Base-by-base conservation (phyloP, 2,797 vertebrate genomes). In the Sebastes baramenuke region DNA sequence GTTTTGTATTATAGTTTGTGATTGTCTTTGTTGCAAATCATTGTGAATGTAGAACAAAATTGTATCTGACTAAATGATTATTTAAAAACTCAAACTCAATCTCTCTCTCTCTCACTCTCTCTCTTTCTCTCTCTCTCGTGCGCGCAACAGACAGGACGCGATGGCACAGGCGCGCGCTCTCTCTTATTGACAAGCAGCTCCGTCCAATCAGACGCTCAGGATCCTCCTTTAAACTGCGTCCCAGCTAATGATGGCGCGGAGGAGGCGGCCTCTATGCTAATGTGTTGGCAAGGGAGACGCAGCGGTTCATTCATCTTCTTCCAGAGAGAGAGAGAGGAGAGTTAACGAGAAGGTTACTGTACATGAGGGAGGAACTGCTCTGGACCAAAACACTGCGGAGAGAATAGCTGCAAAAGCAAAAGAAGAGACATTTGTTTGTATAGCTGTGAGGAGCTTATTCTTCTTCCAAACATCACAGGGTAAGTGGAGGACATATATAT, bases 241-340 rank as follows among this genome's bases (percentile, higher is more conserved):
- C 36, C 2, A 4, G 49, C 95, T 69, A 95, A 94, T 93, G 25
- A 18, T 5, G 14, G 55, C 8, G 52, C n/a, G 52, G 25, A n/a
- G 75, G 67, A 56, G 94, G 94, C 83, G 90, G 82, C 1, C 6
- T 68, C 65, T 84, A 95, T 93, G 95, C 89, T 85, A 94, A 94
- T 94, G 80, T 91, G 88, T 94, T 95, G 94, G 94, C 93, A 92
- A 84, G 93, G 89, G 94, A 94, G 91, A 94, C 92, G 89, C 83
- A 92, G 91, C 89, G 92, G 93, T 95, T 93, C 95, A 95, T 96
- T 96, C 95, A 95, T 94, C 92, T 90, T 88, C 87, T 83, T 80
- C 75, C 77, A 81, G 75, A 81, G 80, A 83, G 82, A 85, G 87
- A 79, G 82, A 85, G 87, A 79, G 87, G 76, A 66, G 89, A 82